Evolutionary conservation across 2,888 invertebrate genomes (phyloP).

Genomic region (Chloroclystis v-ata): DNA sequence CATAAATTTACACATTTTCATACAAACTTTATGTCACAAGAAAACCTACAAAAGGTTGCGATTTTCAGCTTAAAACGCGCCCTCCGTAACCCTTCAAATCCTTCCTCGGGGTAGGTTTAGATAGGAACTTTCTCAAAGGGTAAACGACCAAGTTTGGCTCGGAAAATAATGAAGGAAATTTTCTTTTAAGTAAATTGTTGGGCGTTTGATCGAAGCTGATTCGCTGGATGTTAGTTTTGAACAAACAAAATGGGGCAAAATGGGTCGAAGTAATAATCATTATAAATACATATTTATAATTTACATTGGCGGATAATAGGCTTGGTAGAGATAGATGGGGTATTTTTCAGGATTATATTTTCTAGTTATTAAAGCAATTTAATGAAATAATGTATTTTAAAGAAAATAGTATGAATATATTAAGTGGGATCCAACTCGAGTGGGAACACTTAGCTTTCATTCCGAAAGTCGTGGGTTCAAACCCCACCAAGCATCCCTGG

Average conservation of each 20-base stretch:
- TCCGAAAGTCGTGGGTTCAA: too few relatives aligned
- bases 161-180: constrained; percentile 29
- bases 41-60: constrained; percentile 5
- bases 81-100: constrained; percentile 22
- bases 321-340: too few relatives aligned
- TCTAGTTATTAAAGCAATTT: too few relatives aligned
- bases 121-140: constrained; percentile 29
- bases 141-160: constrained; percentile 24
- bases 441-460: too few relatives aligned
- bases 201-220: constrained; percentile 24
- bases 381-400: too few relatives aligned
- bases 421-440: too few relatives aligned
- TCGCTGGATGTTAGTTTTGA: constrained; percentile 21
- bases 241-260: constrained; percentile 8
- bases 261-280: too few relatives aligned
- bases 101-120: constrained; percentile 26
- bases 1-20: neutral
- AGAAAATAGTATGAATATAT: too few relatives aligned
- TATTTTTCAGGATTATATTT: too few relatives aligned
- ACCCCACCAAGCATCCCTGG: too few relatives aligned
- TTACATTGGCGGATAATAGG: too few relatives aligned
- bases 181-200: constrained; percentile 30
- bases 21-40: constrained; percentile 1
- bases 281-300: too few relatives aligned
- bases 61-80: constrained; percentile 13